These are phyloP conservation scores for Eulemur mongoz DNA, from an alignment of 2,797 vertebrate genomes.

Conservation along the genomic window DNA sequence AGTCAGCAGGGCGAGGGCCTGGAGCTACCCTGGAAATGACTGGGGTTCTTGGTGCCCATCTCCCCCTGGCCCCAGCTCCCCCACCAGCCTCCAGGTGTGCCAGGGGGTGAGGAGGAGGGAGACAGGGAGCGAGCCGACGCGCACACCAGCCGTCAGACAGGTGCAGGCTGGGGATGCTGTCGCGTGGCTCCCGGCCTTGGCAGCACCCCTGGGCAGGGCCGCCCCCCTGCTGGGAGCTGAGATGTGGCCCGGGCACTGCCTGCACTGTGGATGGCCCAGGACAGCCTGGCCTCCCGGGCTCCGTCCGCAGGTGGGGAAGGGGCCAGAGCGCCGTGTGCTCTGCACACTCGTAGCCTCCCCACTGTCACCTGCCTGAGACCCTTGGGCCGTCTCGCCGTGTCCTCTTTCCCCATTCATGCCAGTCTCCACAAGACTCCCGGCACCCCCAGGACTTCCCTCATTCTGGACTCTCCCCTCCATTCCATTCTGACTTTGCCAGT, in stretches of 20 bases:
- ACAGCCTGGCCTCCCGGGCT: background rate
- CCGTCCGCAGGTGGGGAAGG: too few relatives aligned
- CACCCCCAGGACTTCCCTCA: too few relatives aligned
- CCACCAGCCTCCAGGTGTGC: too few relatives aligned
- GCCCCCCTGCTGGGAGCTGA: background rate
- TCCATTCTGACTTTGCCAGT: background rate
- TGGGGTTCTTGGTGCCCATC: background rate
- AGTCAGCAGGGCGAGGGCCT: background rate
- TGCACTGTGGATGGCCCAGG: background rate
- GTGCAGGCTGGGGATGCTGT: too few relatives aligned
- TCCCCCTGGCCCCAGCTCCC: rapidly evolving
- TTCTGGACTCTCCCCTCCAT: background rate
- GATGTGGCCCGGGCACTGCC: background rate
- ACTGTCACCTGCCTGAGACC: background rate
- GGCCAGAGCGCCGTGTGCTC: background rate
- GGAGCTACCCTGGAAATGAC: background rate
- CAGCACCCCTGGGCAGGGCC: background rate
- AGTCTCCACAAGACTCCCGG: background rate
- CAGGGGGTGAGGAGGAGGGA: background rate
- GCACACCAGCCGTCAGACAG: rapidly evolving
- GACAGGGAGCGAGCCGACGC: background rate
- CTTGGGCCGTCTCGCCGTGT: rapidly evolving
- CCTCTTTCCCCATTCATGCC: rapidly evolving
- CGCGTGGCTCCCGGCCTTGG: rapidly evolving
- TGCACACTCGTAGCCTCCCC: background rate